phyloP scores from a whole-genome alignment of 1,140 invertebrate genomes.

The Subanguina moxae region DNA sequence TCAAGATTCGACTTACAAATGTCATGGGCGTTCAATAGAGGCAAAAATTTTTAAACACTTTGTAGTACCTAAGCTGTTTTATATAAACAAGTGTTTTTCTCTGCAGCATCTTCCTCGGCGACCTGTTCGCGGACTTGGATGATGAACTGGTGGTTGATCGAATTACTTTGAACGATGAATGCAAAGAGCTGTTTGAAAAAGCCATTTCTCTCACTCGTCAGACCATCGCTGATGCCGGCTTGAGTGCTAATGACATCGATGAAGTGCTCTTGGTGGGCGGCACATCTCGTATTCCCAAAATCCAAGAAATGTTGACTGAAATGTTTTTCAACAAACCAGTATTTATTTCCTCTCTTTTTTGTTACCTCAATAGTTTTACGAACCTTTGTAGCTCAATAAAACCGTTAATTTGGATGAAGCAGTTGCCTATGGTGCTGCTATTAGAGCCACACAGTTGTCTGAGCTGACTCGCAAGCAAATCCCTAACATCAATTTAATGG shows the following conservation, averaged over 20 bases:
- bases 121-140: neutral
- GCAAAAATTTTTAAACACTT: too few species aligned
- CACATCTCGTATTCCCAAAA: neutral
- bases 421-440: constrained; percentile 63
- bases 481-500: neutral
- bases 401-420: constrained; percentile 64
- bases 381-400: constrained; percentile 73
- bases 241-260: neutral
- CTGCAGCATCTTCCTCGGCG: neutral
- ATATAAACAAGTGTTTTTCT: too few species aligned
- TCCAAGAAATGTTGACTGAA: neutral
- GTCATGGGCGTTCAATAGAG: too few species aligned
- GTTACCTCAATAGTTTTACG: too few species aligned
- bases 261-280: neutral
- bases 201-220: neutral
- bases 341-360: too few species aligned
- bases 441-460: constrained; percentile 76
- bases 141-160: neutral
- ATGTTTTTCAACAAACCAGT: neutral
- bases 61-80: too few species aligned
- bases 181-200: neutral
- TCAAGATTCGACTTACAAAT: too few species aligned
- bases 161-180: neutral
- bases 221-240: neutral
- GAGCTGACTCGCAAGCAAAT: constrained; percentile 56